phyloP scores from a whole-genome alignment of 1,140 invertebrate species.

The Aphelenchoides fujianensis region DNA sequence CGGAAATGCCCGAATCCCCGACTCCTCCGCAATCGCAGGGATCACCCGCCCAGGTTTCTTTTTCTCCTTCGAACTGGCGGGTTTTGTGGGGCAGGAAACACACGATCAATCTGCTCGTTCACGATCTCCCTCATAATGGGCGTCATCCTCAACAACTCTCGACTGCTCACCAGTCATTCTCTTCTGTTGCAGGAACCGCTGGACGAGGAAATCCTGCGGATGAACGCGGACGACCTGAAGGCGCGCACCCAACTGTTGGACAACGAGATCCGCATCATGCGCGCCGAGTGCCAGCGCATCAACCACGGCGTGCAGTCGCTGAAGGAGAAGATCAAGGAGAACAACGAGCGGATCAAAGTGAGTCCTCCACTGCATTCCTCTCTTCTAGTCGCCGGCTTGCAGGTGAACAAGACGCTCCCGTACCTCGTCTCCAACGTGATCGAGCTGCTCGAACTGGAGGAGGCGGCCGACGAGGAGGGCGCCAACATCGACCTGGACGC shows the following conservation, averaged over 20 bases:
- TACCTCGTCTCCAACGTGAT: constrained; percentile 99
- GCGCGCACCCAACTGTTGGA: constrained; percentile 88
- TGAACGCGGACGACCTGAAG: constrained; percentile 82
- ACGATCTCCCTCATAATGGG: no score
- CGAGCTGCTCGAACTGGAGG: constrained; percentile 85
- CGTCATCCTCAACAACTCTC: no score
- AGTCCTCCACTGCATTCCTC: background rate
- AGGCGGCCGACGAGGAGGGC: constrained; percentile 82
- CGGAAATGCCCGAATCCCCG: no score
- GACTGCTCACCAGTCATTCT: no score
- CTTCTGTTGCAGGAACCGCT: no score
- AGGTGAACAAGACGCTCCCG: constrained; percentile 98
- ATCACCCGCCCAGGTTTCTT: no score
- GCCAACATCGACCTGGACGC: constrained; percentile 97
- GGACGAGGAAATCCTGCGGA: constrained; percentile 59
- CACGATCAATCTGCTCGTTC: no score
- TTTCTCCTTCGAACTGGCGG: no score
- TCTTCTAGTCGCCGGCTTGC: constrained; percentile 70
- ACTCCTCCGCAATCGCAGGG: no score
- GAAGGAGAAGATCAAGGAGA: constrained; percentile 62
- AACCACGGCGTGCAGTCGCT: constrained; percentile 81
- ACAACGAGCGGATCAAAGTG: constrained; percentile 61
- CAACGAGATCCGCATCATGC: constrained; percentile 98
- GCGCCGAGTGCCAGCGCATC: constrained; percentile 94
- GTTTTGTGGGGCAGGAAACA: no score